Evolutionary conservation across 1,140 invertebrate genomes (phyloP).

Genomic region (Drosophila pseudoobscura): DNA sequence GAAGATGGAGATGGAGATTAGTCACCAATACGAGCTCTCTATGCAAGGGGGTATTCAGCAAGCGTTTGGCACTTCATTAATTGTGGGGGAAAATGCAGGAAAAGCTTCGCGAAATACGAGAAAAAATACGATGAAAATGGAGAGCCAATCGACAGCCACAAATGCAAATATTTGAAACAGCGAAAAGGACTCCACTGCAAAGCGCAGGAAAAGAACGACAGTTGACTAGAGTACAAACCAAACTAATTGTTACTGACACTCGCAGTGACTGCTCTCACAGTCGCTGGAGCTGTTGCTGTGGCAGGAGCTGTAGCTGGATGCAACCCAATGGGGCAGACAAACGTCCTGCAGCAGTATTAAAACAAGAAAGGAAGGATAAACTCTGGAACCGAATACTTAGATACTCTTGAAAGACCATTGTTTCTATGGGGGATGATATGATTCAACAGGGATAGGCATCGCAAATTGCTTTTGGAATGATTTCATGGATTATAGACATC

Average conservation of each 20-base stretch:
- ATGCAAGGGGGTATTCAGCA: conserved; percentile 7
- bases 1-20: conserved; percentile 37
- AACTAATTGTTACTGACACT: conserved; percentile 81
- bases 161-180: conserved; percentile 68
- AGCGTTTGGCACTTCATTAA: conserved; percentile 64
- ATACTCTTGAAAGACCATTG: not conserved
- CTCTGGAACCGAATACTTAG: not conserved
- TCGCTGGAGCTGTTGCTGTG: not conserved
- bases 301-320: conserved; percentile 5
- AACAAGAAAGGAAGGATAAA: conserved; percentile 12
- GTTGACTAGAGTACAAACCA: conserved; percentile 60
- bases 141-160: conserved; percentile 36
- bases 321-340: conserved; percentile 45
- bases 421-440: too few relatives aligned
- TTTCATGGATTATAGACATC: too few relatives aligned
- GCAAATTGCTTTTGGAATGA: too few relatives aligned
- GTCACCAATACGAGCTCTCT: conserved; percentile 26
- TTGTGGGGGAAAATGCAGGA: conserved; percentile 19
- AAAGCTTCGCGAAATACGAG: not conserved
- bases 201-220: conserved; percentile 18
- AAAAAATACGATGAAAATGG: not conserved
- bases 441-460: too few relatives aligned
- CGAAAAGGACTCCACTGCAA: conserved; percentile 10
- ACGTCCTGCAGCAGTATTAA: conserved; percentile 64
- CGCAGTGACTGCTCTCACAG: conserved; percentile 21